Base-by-base conservation (phyloP, 2,113 vertebrate species). In the Seriola quinqueradiata region DNA sequence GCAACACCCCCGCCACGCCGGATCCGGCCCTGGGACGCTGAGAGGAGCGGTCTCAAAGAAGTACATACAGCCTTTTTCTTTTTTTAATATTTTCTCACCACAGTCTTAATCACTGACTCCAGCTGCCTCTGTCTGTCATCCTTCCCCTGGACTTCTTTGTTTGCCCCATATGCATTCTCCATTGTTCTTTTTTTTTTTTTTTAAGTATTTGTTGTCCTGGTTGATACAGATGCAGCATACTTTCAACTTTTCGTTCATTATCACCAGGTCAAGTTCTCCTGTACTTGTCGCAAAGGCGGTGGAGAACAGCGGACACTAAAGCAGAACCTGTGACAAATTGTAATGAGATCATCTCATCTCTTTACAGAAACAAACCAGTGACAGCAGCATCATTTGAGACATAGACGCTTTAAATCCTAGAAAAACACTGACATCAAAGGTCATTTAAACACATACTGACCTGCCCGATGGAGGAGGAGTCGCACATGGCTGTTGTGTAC, bases 401-500 rank as follows among this genome's bases (percentile, higher is more conserved):
- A 36, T 36, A 42, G 40, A 9, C 8, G 8, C 40, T 42, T 71
- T 32, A 71, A 42, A 67, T 32, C 40, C 7, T 6, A 14, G 2
- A 50, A 66, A 63, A 11, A 44, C 12, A 73, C 1, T 9, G 21
- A 75, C 34, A 16, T 58, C 9, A 52, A 32, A 21, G n/a, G 21
- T 38, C 1, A 61, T 17, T 44, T 32, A n/a, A 80, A 77, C n/a
- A 59, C 50, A 78, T 4, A 78, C 95, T 94, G 82, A 97, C 96
- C 95, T 97, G 95, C 75, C 96, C 96, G 0, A 93, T 87, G 58
- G 91, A 78, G 8, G 96, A 93, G 0, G 95, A 97, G 88, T 97
- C 97, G 58, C 97, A 98, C 88, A 97, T 91, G 50, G 96, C 96
- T 0, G 96, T 96, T 21, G 94, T 95, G 54, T 97, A 97, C 59